These are phyloP conservation scores for Drosophila anomalata DNA, from an alignment of 2,888 invertebrate species.

Conservation along the genomic window DNA sequence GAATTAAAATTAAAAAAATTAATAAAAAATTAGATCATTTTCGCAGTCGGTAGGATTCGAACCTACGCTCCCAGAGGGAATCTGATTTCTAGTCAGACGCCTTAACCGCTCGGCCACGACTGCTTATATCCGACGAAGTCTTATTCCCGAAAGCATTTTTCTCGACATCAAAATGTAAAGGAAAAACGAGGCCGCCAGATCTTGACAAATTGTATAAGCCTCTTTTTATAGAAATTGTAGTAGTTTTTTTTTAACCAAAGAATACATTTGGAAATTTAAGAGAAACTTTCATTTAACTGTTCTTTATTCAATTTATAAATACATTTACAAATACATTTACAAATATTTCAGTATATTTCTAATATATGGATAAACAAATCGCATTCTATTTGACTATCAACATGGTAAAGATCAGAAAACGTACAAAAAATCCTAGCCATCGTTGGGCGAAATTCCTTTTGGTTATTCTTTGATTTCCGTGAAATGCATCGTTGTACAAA, in stretches of 20 bases:
- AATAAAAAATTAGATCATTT: not conserved
- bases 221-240: too few species aligned
- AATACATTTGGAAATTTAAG: too few species aligned
- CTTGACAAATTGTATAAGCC: not conserved
- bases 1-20: not conserved
- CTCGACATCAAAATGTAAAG: not conserved
- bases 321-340: constrained; percentile 59
- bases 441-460: constrained; percentile 38
- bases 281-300: constrained; percentile 11
- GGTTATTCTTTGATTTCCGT: constrained; percentile 44
- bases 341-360: constrained; percentile 31
- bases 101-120: constrained; percentile 84
- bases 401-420: constrained; percentile 51
- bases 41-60: constrained; percentile 84
- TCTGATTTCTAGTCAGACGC: constrained; percentile 84
- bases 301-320: constrained; percentile 48
- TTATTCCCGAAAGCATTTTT: not conserved
- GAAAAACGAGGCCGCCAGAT: not conserved
- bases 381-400: constrained; percentile 32
- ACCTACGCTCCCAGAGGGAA: constrained; percentile 84
- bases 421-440: constrained; percentile 42
- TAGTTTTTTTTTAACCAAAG: too few species aligned
- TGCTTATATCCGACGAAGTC: constrained; percentile 52
- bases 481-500: constrained; percentile 47
- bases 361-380: constrained; percentile 30